These are phyloP conservation scores for Idaea dimidiata DNA, from an alignment of 2,888 invertebrate genomes.

Conservation along the genomic window DNA sequence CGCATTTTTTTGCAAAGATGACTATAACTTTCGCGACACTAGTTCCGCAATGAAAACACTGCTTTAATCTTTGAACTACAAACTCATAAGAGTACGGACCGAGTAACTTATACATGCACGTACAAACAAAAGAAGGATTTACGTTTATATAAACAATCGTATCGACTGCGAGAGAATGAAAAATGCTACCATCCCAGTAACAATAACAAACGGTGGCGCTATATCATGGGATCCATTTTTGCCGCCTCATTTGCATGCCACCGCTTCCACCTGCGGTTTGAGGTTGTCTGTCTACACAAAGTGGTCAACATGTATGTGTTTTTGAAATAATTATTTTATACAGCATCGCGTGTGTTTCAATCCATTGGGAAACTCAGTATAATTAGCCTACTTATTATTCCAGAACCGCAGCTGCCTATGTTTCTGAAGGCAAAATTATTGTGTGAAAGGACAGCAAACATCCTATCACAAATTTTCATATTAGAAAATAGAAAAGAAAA, in stretches of 20 bases:
- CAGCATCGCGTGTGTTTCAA: background rate
- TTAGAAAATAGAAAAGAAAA: too few relatives aligned
- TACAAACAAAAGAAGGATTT: background rate
- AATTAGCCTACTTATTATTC: too few relatives aligned
- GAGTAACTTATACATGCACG: background rate
- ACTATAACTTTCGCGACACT: too few relatives aligned
- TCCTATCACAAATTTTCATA: too few relatives aligned
- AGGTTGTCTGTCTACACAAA: background rate
- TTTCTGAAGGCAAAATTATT: too few relatives aligned
- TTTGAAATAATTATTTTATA: background rate
- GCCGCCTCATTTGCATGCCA: constrained; percentile 7
- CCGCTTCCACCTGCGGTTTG: background rate
- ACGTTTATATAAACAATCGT: background rate
- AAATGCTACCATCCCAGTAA: background rate
- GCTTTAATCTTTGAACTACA: background rate
- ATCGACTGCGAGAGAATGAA: background rate
- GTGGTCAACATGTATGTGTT: background rate
- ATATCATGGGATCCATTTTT: constrained; percentile 1
- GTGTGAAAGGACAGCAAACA: too few relatives aligned
- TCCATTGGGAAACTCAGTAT: too few relatives aligned
- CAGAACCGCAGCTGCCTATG: too few relatives aligned
- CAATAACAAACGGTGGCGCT: background rate
- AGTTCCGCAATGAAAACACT: too few relatives aligned
- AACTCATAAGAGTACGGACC: background rate
- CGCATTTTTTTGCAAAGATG: too few relatives aligned